phyloP scores from a whole-genome alignment of 2,888 invertebrate genomes.

The Oegoconia quadripuncta region DNA sequence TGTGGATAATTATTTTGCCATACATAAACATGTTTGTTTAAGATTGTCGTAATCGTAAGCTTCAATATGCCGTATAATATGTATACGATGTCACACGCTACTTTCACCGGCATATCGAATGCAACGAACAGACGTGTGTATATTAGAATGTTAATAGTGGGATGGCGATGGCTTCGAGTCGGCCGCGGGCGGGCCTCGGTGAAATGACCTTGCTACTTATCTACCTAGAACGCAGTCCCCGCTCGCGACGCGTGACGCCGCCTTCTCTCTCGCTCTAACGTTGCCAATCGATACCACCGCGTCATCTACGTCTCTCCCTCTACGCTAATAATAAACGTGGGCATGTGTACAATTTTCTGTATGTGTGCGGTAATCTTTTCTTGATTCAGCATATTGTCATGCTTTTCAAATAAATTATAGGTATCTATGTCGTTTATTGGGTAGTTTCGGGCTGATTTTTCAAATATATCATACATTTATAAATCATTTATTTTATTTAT shows the following conservation, averaged over 20 bases:
- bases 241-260: constrained; percentile 34
- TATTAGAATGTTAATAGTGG: constrained; percentile 27
- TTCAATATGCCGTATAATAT: no score
- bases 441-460: no score
- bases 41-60: no score
- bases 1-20: no score
- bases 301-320: constrained; percentile 44
- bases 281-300: constrained; percentile 47
- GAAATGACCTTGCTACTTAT: constrained; percentile 70
- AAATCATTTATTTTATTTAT: no score
- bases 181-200: constrained; percentile 30
- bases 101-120: constrained; percentile 30
- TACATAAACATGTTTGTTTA: no score
- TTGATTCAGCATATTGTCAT: constrained; percentile 36
- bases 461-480: no score
- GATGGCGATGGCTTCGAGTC: constrained; percentile 11
- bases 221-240: constrained; percentile 47
- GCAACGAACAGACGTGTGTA: not conserved
- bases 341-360: constrained; percentile 24
- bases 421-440: no score
- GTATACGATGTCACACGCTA: no score
- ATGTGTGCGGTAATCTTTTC: constrained; percentile 46
- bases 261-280: constrained; percentile 41
- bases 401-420: constrained; percentile 25
- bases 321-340: constrained; percentile 62